Evolutionary conservation across 2,797 vertebrate genomes (phyloP), one percentile per base, ranked within the genome.

Genomic region (Esox masquinongy): DNA sequence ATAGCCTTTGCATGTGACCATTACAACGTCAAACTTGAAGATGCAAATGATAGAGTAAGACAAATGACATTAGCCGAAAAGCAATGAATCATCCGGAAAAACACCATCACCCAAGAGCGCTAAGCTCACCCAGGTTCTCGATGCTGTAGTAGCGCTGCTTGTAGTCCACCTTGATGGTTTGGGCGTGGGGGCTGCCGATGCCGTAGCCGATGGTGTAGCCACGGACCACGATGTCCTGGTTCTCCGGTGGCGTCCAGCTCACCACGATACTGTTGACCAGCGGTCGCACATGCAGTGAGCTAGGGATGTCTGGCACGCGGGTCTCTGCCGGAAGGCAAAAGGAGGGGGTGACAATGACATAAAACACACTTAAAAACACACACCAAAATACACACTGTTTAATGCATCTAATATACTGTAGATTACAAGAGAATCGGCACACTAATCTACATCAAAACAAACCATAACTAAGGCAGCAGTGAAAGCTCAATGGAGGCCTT

Each of bases 121-220:
- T 50, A 4, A 17, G 4, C 94, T 87, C 87, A 99, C 98, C 96
- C 2, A 99, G 90, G 87, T 96, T 97, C 87, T 98, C 97, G 0
- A 99, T 99, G 77, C 97, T 99, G 90, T 96, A 99, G 84, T 99
- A 99, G 85, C 98, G 95, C 84, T 99, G 98, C 51, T 99, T 99
- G 82, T 99, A 97, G 92, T 99, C 97, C 86, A 99, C 96, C 82
- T 96, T 97, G 91, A 98, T 96, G 84, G 95, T 98, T 93, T 98
- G 96, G 1, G 98, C 95, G 0, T 99, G 97, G 15, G 98, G 98
- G 66, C 97, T 99, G 78, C 98, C 98, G 4, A 99, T 94, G 76
- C 98, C 98, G 0, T 99, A 99, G 53, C 95, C 95, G 22, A 99
- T 99, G 15, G 92, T 94, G 47, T 99, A 99, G 19, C 98, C 98